Base-by-base conservation (phyloP, 2,113 vertebrate genomes). In the Coptodon rendalli region DNA sequence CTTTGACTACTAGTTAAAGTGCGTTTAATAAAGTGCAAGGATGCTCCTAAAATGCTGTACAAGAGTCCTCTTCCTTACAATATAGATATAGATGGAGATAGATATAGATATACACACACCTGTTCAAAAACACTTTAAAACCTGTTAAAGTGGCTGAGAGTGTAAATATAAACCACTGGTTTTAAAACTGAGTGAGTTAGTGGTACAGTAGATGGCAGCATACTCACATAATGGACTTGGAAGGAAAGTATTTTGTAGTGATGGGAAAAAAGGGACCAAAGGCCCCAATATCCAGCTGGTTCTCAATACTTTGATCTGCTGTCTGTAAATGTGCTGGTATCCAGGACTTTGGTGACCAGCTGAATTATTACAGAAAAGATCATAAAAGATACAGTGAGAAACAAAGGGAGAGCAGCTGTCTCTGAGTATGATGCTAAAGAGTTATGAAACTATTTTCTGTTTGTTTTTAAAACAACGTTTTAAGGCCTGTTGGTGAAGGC, bases 171-270 rank as follows among this genome's bases (percentile, higher is more conserved):
- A 1, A 19, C 48, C 48, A 50, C 6, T 17, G 16, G 17, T 17
- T 50, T 50, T 17, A 4, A 17, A 50, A 0, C 1, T 14, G 36
- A 2, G n/a, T 22, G 2, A 43, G n/a, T 24, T 71, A 8, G n/a
- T 71, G 36, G 24, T 14, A 24, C 66, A 71, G 66, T 9, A 71
- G 66, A 71, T 24, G 36, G 66, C 36, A 43, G 66, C 7, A 43
- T 24, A 43, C 36, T 2, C n/a, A 71, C 66, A 43, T 0, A 3
- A 8, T 40, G 36, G 4, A 24, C 63, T 43, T 43, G 11, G 0
- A 0, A 40, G 11, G 11, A 6, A 1, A n/a, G n/a, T 40, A 71
- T 71, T 40, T 24, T 71, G 36, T 43, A 24, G n/a, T 14, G n/a
- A 4, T 5, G 19, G 7, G 2, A 1, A 2, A 2, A n/a, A 68